A percentile compares a stretch with the other conserved stretches of the same genome.
Conservation (phyloP, 2,888 invertebrate genomes). For the Thumatha senex region DNA sequence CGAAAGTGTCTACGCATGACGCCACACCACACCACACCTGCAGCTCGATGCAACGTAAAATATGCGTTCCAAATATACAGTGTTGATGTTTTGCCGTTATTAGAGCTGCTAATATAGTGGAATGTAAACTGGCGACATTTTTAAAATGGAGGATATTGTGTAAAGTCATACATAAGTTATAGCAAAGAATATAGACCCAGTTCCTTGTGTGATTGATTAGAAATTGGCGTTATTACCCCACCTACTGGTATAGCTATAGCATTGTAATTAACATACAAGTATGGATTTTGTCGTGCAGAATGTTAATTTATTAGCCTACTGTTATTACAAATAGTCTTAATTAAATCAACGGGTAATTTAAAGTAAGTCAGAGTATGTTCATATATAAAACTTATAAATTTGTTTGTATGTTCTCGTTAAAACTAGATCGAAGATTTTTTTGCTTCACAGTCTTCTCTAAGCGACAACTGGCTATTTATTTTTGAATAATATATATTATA, state of each 20-base stretch:
- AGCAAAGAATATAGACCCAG: conserved; percentile 1
- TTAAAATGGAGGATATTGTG: conserved; percentile 17
- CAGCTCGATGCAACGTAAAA: no score
- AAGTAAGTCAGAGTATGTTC: not conserved
- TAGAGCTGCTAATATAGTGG: conserved; percentile 17
- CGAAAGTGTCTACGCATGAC: no score
- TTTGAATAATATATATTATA: not conserved
- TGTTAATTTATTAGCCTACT: conserved; percentile 11
- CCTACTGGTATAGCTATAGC: not conserved
- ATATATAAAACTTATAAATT: conserved; percentile 8
- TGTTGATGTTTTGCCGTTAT: conserved; percentile 37
- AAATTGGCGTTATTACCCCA: conserved; percentile 5
- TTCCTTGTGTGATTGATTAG: conserved; percentile 9
- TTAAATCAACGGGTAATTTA: conserved; percentile 3
- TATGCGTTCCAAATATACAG: conserved; percentile 41
- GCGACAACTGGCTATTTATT: not conserved
- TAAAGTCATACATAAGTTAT: conserved; percentile 4
- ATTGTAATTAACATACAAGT: conserved; percentile 9
- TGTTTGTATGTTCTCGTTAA: conserved; percentile 4
- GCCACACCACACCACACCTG: no score
- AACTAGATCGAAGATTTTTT: no score
- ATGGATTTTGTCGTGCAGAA: conserved; percentile 13
- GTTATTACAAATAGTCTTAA: conserved; percentile 7
- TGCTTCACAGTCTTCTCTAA: no score
- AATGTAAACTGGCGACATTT: conserved; percentile 13